These are phyloP conservation scores for Heliocidaris tuberculata DNA, from an alignment of 35 echinoderm and acorn worm species.

Conservation along the genomic window DNA sequence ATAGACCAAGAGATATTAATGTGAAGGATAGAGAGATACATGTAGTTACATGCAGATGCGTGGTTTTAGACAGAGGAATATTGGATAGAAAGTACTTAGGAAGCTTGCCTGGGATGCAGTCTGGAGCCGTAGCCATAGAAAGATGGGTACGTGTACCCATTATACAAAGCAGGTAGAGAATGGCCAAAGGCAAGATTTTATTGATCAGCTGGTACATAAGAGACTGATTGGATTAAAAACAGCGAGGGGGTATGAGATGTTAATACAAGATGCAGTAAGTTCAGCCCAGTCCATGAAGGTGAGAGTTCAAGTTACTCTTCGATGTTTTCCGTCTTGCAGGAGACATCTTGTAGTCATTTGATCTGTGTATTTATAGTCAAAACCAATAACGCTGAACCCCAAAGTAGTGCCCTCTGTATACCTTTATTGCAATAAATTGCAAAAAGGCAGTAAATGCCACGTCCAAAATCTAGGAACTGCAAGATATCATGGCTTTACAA, in stretches of 20 bases:
- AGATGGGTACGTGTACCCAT: background rate
- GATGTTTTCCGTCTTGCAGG: background rate
- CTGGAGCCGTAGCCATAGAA: background rate
- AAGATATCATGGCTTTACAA: background rate
- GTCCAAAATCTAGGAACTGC: background rate
- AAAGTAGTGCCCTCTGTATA: background rate
- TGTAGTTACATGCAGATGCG: background rate
- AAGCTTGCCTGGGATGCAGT: background rate
- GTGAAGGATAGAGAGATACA: background rate
- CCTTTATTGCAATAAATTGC: background rate
- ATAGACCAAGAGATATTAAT: background rate
- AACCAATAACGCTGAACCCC: background rate
- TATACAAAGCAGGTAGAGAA: background rate
- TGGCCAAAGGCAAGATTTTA: background rate
- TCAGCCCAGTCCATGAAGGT: background rate
- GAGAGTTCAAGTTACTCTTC: conserved; percentile 1
- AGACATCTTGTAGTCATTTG: background rate
- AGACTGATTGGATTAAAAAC: background rate
- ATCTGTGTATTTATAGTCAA: background rate
- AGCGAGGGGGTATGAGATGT: background rate
- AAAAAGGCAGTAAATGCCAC: background rate
- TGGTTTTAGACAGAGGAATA: background rate
- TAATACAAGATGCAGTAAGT: background rate
- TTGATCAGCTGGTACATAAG: background rate
- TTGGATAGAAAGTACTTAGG: background rate